Base-by-base conservation (phyloP, 2,113 vertebrate genomes). In the Phocoena sinus region DNA sequence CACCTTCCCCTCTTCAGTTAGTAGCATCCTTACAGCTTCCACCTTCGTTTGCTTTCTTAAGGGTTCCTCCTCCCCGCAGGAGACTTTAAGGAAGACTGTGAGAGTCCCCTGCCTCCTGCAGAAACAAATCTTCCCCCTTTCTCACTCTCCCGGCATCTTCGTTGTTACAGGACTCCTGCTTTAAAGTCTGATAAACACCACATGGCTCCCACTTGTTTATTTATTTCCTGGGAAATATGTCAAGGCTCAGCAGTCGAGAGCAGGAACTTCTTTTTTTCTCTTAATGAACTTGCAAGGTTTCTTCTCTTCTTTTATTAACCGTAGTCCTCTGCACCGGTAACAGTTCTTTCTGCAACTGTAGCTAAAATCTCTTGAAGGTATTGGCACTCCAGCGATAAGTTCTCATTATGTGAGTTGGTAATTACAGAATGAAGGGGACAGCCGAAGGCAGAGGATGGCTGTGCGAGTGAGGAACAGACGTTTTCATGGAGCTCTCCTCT, bases 101-200 rank as follows among this genome's bases (percentile, higher is more conserved):
- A 83, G 26, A 53, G 58, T 28, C 36, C 62, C 6, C 33, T 28
- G 6, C 18, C 6, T 0, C 53, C 56, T 8, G 2, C 36, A 93
- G 89, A 82, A 65, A n/a, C 36, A 67, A 77, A 65, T 25, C 28
- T 20, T 9, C 3, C 4, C 2, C 5, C 21, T 63, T 53, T 56
- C 41, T 31, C 44, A 8, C 63, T 47, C 36, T 44, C 50, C 3
- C 38, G 21, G 38, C 20, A 4, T 68, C 23, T 60, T 80, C 58
- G 5, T 13, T 65, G 41, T 84, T 44, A 31, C 8, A 36, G 11
- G 25, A 62, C 53, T 77, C 71, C 7, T 47, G 25, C 44, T 84
- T 76, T 88, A 81, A 91, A 81, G 38, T 62, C 65, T 88, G 50
- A 91, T 44, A 41, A 74, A 50, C 60, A 90, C 11, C 13, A 44